Conservation (phyloP, 2,888 invertebrate genomes). For the Tethea ocularis region DNA sequence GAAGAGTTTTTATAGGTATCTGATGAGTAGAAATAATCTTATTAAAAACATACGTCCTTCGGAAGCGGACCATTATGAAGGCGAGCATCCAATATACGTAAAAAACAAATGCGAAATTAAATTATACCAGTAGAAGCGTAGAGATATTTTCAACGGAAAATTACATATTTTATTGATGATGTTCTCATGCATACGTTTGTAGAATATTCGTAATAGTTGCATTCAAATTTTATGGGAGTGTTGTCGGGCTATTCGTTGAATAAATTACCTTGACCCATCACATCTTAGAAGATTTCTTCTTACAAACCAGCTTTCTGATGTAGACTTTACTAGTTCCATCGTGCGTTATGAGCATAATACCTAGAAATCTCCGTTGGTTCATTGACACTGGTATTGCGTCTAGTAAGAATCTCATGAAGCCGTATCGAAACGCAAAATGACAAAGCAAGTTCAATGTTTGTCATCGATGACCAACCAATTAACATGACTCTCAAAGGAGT, state of each 20-base stretch:
- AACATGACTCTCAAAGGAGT: not conserved
- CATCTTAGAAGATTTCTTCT: not conserved
- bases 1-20: not conserved
- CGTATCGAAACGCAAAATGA: not conserved
- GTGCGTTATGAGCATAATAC: not conserved
- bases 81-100: not conserved
- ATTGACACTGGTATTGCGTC: not conserved
- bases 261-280: not conserved
- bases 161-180: too few species aligned
- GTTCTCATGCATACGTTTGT: not conserved
- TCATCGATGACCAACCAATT: constrained; percentile 3
- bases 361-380: not conserved
- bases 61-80: not conserved
- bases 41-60: not conserved
- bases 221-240: not conserved
- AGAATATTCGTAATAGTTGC: not conserved
- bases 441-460: not conserved
- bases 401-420: not conserved
- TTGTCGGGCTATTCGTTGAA: not conserved
- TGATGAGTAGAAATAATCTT: not conserved
- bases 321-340: not conserved
- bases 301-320: not conserved
- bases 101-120: not conserved
- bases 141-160: too few species aligned
- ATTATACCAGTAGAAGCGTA: not conserved